A percentile compares a stretch with the other conserved stretches of the same genome.
Evolutionary conservation across 2,888 invertebrate genomes (phyloP).

Genomic region (Cephus pulcher): DNA sequence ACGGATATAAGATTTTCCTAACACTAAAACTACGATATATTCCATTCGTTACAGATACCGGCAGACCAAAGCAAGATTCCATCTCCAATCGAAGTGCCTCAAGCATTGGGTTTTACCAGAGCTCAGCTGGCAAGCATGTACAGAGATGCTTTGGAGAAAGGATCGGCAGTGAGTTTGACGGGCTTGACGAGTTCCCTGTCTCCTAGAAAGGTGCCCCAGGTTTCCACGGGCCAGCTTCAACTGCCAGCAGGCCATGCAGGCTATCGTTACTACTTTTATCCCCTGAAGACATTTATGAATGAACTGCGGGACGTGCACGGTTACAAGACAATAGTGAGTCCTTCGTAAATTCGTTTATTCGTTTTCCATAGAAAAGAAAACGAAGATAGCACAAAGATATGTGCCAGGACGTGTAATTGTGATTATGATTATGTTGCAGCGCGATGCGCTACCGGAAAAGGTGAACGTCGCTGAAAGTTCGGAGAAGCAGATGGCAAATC

Average conservation of each 20-base stretch:
- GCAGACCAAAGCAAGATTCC: too few relatives aligned
- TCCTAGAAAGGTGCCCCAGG: slow-evolving; percentile 34
- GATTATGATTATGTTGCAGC: slow-evolving; percentile 26
- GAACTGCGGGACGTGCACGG: slow-evolving; percentile 47
- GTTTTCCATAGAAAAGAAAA: neutral
- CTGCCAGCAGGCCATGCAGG: slow-evolving; percentile 30
- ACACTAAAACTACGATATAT: too few relatives aligned
- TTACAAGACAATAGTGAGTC: slow-evolving; percentile 44
- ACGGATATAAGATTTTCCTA: too few relatives aligned
- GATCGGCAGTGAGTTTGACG: slow-evolving; percentile 48
- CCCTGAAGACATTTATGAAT: slow-evolving; percentile 68
- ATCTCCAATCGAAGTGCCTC: slow-evolving; percentile 25
- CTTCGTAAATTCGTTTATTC: neutral
- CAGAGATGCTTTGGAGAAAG: slow-evolving; percentile 65
- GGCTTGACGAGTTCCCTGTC: slow-evolving; percentile 39
- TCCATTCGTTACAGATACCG: too few relatives aligned
- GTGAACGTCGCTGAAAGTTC: slow-evolving; percentile 29
- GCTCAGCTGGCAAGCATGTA: slow-evolving; percentile 68
- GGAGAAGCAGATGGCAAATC: slow-evolving; percentile 66
- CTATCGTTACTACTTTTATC: slow-evolving; percentile 71
- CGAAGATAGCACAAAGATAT: neutral
- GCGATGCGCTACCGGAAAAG: slow-evolving; percentile 26
- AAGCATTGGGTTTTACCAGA: slow-evolving; percentile 55
- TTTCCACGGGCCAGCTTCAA: slow-evolving; percentile 34
- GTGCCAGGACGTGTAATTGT: neutral